A percentile compares a stretch with the other conserved stretches of the same genome.
These are phyloP conservation scores for Lanistes nyassanus DNA, from an alignment of 1,140 invertebrate species.

Conservation along the genomic window DNA sequence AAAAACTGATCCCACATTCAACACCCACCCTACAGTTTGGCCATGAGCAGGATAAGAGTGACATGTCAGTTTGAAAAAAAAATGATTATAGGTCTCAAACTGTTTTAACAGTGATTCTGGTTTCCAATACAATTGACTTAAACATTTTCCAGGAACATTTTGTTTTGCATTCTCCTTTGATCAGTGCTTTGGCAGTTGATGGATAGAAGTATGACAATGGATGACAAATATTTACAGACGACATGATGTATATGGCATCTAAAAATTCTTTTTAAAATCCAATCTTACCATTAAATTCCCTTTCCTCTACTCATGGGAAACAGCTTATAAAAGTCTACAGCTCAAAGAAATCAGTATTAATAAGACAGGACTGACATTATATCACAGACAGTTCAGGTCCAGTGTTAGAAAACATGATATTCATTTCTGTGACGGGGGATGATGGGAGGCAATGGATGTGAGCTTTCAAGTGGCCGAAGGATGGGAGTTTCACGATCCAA, in stretches of 20 bases:
- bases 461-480: conserved; percentile 48
- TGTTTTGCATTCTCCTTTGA: no score
- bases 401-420: neutral
- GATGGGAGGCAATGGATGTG: conserved; percentile 60
- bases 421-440: conserved; percentile 44
- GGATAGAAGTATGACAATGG: no score
- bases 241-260: neutral
- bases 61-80: no score
- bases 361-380: neutral
- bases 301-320: neutral
- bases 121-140: no score
- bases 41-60: no score
- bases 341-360: neutral
- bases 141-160: no score
- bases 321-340: neutral
- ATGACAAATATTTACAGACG: no score
- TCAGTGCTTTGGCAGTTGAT: no score
- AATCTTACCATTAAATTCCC: neutral
- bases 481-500: conserved; percentile 57
- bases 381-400: neutral
- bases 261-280: neutral
- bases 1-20: no score
- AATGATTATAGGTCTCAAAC: no score
- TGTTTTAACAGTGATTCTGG: no score
- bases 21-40: no score